These are phyloP conservation scores for Hyles vespertilio DNA, from an alignment of 1,140 invertebrate species.

Conservation along the genomic window DNA sequence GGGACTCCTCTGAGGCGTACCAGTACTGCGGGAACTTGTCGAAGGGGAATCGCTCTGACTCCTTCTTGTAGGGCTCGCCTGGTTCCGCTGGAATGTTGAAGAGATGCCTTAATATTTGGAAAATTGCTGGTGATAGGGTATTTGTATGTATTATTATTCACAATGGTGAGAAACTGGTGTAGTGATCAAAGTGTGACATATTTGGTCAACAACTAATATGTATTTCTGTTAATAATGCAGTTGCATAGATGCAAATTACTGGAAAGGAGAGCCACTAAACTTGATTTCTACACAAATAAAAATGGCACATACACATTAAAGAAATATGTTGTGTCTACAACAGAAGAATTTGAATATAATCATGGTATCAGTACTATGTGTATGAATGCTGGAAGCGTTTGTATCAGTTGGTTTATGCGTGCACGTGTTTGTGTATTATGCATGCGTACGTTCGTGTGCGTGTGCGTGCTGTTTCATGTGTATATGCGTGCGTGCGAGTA, in stretches of 20 bases:
- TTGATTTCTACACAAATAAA: neutral
- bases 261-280: no score
- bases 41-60: conserved; percentile 49
- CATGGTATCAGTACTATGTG: neutral
- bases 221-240: no score
- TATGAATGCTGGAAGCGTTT: neutral
- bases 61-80: conserved; percentile 49
- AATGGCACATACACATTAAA: neutral
- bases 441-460: neutral
- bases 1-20: conserved; percentile 62
- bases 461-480: no score
- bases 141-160: no score
- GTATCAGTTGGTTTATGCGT: neutral
- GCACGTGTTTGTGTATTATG: no score
- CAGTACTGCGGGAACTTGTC: conserved; percentile 64
- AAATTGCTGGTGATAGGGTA: no score
- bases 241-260: no score
- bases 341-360: no score
- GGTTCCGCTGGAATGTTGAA: conserved; percentile 35
- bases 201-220: no score
- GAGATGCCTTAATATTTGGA: neutral
- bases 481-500: conserved; percentile 1
- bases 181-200: no score
- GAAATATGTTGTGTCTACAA: neutral
- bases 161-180: no score